Conservation (phyloP, 2,888 invertebrate species). For the Hermaeophaga mercurialis region DNA sequence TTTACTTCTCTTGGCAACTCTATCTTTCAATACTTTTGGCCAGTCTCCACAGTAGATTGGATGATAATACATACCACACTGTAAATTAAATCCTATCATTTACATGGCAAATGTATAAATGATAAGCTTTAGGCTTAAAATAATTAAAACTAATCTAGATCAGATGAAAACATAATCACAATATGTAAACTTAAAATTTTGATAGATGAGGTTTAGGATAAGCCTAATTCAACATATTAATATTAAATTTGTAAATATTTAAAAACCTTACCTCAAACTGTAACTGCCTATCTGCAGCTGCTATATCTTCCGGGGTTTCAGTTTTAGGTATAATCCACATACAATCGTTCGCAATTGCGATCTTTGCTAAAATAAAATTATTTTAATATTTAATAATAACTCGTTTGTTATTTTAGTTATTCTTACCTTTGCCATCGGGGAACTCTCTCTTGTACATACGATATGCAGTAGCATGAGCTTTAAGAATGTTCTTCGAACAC, state of each 20-base stretch:
- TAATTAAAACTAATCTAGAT: no score
- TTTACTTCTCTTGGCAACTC: constrained; percentile 63
- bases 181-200: no score
- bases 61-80: constrained; percentile 39
- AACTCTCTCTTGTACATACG: constrained; percentile 67
- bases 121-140: no score
- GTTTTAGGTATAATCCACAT: constrained; percentile 42
- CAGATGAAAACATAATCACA: no score
- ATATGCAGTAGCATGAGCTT: constrained; percentile 71
- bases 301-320: no score
- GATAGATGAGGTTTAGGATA: no score
- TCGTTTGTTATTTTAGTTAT: constrained; percentile 53
- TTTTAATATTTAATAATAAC: constrained; percentile 20
- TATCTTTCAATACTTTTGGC: constrained; percentile 66
- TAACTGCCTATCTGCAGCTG: constrained; percentile 63
- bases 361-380: constrained; percentile 26
- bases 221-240: no score
- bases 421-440: constrained; percentile 24
- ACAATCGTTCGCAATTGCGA: constrained; percentile 29
- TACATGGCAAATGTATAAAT: no score
- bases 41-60: constrained; percentile 69
- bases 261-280: constrained; percentile 62
- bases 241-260: no score
- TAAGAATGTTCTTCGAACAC: constrained; percentile 67
- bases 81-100: no score